These are phyloP conservation scores for Drosophila lacteicornis DNA, from an alignment of 1,140 invertebrate species.

Conservation along the genomic window DNA sequence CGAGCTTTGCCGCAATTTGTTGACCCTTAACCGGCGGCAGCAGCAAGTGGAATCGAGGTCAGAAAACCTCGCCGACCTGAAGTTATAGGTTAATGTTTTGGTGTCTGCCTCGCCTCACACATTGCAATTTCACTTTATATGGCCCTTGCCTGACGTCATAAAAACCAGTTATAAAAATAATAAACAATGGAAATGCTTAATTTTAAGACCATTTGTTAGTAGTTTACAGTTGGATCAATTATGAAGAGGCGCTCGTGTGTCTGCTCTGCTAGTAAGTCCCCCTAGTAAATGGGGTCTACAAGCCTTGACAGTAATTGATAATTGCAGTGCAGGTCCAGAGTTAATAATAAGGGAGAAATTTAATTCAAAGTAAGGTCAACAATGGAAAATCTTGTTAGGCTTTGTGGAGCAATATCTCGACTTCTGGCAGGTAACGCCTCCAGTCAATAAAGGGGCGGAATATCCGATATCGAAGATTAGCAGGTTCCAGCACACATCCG, in stretches of 20 bases:
- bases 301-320: conserved; percentile 29
- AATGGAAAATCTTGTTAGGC: conserved; percentile 20
- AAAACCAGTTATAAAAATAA: conserved; percentile 28
- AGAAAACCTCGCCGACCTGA: conserved; percentile 21
- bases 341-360: conserved; percentile 27
- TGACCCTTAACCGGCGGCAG: conserved; percentile 3
- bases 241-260: conserved; percentile 8
- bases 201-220: conserved; percentile 33
- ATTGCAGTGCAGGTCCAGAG: conserved; percentile 28
- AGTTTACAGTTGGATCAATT: conserved; percentile 41
- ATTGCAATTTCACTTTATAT: conserved; percentile 17
- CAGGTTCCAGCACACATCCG: neutral
- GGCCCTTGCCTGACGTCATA: conserved; percentile 24
- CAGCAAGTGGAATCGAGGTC: conserved; percentile 17
- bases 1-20: conserved; percentile 20
- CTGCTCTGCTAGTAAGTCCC: conserved; percentile 16
- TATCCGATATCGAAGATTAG: neutral
- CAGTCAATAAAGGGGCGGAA: neutral
- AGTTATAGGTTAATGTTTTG: conserved; percentile 32
- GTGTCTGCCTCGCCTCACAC: conserved; percentile 13
- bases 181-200: conserved; percentile 20
- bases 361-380: conserved; percentile 2
- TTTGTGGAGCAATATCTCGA: conserved; percentile 1
- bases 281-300: neutral
- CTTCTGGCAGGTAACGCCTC: conserved; percentile 26